Percentiles rank a stretch among this genome's conserved stretches.
These are phyloP conservation scores for Rhea pennata DNA, from an alignment of 2,113 vertebrate genomes.

Conservation along the genomic window DNA sequence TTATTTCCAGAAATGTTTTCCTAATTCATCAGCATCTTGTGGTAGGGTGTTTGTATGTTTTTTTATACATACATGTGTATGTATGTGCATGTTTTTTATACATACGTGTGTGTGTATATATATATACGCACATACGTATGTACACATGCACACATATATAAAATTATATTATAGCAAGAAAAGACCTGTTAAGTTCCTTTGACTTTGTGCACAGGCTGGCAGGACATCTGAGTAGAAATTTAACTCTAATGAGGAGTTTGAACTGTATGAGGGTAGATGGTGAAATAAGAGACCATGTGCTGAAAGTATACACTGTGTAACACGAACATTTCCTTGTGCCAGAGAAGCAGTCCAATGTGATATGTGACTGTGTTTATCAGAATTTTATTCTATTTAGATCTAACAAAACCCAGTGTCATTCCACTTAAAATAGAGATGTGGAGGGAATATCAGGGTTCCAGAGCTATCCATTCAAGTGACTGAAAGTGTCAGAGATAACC, in stretches of 20 bases:
- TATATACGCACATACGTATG: background rate
- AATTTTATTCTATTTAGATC: background rate
- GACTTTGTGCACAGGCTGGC: background rate
- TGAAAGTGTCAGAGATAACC: background rate
- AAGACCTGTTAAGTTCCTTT: background rate
- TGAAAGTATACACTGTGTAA: background rate
- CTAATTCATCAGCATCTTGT: background rate
- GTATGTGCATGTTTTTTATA: background rate
- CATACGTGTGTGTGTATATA: background rate
- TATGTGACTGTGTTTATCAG: background rate
- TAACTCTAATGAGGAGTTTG: background rate
- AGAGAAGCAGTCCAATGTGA: background rate
- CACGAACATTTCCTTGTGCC: background rate
- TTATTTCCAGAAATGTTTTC: background rate
- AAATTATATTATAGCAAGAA: background rate
- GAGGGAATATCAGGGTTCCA: background rate
- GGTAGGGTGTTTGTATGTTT: background rate
- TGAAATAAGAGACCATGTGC: background rate
- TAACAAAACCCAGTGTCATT: background rate
- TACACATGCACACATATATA: no score
- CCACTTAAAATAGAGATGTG: background rate
- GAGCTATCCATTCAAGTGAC: background rate
- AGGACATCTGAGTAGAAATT: background rate
- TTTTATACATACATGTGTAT: background rate
- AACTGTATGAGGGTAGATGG: accelerated